Percentiles rank a stretch among this genome's conserved stretches.
These are phyloP conservation scores for Embidobia sp. DNA, from an alignment of 2,888 invertebrate genomes.

Conservation along the genomic window DNA sequence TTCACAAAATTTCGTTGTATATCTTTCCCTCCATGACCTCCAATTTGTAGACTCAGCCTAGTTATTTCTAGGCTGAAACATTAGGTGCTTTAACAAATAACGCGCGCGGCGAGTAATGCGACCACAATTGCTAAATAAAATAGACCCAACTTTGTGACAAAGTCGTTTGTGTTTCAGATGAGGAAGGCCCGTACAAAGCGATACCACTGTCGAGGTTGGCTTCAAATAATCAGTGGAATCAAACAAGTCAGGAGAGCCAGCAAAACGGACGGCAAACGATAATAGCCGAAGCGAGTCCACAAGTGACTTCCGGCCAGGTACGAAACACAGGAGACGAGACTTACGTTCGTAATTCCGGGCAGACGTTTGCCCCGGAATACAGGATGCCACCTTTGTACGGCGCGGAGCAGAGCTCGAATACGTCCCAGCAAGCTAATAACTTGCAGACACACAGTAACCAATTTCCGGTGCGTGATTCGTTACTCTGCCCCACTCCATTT, in stretches of 20 bases:
- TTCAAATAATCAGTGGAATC: constrained; percentile 72
- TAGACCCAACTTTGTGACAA: too few species aligned
- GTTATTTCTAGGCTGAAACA: too few species aligned
- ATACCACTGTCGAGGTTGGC: constrained; percentile 84
- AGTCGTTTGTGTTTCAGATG: constrained; percentile 81
- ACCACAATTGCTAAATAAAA: too few species aligned
- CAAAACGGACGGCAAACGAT: constrained; percentile 61
- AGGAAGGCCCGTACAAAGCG: constrained; percentile 84
- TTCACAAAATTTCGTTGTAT: too few species aligned
- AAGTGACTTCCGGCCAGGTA: constrained; percentile 81
- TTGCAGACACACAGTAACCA: constrained; percentile 90
- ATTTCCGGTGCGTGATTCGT: constrained; percentile 85
- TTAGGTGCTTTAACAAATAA: too few species aligned
- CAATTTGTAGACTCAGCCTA: too few species aligned
- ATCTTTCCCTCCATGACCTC: too few species aligned
- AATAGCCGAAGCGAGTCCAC: constrained; percentile 60
- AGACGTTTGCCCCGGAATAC: constrained; percentile 70
- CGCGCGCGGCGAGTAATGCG: too few species aligned
- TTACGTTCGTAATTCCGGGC: constrained; percentile 76
- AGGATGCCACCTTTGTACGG: constrained; percentile 80
- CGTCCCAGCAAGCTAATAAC: constrained; percentile 79
- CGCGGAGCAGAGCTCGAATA: constrained; percentile 81
- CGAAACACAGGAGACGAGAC: constrained; percentile 81
- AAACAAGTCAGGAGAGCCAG: constrained; percentile 53
- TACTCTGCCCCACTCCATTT: constrained; percentile 7